phyloP scores from a whole-genome alignment of 2,113 vertebrate species.

The Nestor notabilis region DNA sequence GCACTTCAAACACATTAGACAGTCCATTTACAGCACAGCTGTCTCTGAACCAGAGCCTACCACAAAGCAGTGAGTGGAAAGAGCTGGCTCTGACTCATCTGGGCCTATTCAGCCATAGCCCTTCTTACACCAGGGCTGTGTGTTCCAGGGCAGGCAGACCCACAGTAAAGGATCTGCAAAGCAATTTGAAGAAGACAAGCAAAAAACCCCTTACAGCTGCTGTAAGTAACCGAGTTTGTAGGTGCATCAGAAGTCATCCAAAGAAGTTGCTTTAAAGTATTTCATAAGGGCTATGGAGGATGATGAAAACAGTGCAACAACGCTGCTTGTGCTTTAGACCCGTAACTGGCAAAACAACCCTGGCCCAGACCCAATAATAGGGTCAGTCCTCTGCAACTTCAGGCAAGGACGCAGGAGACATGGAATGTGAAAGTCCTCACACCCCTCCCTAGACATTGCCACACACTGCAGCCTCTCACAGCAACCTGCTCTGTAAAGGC shows the following conservation, averaged over 20 bases:
- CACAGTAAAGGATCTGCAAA: neutral
- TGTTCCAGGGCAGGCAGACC: neutral
- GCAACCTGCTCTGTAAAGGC: neutral
- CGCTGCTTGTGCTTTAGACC: accelerated
- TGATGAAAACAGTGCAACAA: accelerated
- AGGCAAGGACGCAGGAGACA: accelerated
- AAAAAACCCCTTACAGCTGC: neutral
- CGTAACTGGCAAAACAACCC: neutral
- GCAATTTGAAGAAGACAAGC: neutral
- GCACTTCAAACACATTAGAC: neutral
- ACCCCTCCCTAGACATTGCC: accelerated
- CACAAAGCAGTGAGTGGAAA: neutral
- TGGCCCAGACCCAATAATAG: neutral
- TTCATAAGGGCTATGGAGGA: accelerated
- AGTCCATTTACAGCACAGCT: neutral
- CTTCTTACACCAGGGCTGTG: neutral
- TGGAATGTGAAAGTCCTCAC: accelerated
- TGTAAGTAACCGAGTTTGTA: neutral
- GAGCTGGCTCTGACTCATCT: neutral
- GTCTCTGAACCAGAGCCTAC: neutral
- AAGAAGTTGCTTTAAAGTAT: neutral
- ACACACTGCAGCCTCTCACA: accelerated
- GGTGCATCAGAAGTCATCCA: neutral
- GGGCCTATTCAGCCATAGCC: neutral
- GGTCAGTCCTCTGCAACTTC: neutral